These are phyloP conservation scores for Orthonychiurus folsomi DNA, from an alignment of 2,888 invertebrate genomes.

Conservation along the genomic window DNA sequence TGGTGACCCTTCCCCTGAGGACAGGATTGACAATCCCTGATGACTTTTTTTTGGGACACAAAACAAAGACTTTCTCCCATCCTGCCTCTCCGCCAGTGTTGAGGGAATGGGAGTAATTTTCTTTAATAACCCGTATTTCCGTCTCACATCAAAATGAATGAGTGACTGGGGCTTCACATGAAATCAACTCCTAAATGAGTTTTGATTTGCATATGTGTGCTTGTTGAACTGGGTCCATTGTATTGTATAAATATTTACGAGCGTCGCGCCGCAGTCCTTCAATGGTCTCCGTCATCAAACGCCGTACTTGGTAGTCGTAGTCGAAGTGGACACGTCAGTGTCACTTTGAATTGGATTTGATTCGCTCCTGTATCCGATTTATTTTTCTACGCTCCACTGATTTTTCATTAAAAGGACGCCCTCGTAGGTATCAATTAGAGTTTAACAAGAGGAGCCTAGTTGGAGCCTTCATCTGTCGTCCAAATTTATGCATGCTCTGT, in stretches of 20 bases:
- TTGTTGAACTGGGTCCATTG: too few relatives aligned
- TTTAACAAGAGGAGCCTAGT: not conserved
- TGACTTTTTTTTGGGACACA: too few relatives aligned
- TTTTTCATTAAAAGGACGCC: not conserved
- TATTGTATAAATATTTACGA: too few relatives aligned
- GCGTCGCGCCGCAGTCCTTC: too few relatives aligned
- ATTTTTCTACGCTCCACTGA: not conserved
- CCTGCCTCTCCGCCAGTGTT: not conserved
- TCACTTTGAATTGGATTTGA: not conserved
- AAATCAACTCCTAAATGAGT: not conserved
- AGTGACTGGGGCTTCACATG: not conserved
- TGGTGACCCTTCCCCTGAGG: too few relatives aligned
- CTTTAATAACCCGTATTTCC: slow-evolving; percentile 39
- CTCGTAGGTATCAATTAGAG: not conserved
- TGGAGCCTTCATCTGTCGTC: not conserved
- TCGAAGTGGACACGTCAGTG: too few relatives aligned
- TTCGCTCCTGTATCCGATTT: not conserved
- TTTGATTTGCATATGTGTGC: not conserved
- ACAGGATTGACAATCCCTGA: too few relatives aligned
- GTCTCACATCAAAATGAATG: slow-evolving; percentile 14
- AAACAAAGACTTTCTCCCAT: not conserved
- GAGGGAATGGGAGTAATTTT: slow-evolving; percentile 19
- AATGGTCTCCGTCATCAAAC: too few relatives aligned
- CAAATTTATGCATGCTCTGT: not conserved
- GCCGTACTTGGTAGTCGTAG: too few relatives aligned